Conservation (phyloP, 2,888 invertebrate species). For the Watsonalla binaria region DNA sequence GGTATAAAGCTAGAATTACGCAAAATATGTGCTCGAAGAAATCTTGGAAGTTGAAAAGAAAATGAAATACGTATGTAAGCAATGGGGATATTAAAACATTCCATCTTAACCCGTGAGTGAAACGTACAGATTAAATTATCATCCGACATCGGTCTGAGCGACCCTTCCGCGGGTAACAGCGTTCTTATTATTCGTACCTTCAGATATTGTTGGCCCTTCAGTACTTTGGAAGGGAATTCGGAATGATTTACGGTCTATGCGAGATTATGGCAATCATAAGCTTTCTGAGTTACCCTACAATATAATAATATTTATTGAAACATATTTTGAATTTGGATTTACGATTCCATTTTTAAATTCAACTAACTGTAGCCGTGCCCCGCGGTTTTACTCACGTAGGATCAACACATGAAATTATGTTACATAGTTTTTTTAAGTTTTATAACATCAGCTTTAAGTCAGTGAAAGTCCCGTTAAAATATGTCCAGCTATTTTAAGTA, state of each 20-base stretch:
- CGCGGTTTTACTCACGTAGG: no score
- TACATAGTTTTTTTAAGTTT: no score
- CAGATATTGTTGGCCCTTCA: constrained; percentile 19
- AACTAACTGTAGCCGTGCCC: no score
- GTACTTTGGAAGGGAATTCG: constrained; percentile 15
- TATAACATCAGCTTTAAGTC: no score
- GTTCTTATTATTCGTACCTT: constrained; percentile 21
- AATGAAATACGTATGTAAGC: neutral
- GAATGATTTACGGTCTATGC: neutral
- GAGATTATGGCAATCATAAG: neutral
- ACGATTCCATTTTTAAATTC: no score
- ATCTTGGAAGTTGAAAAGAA: neutral
- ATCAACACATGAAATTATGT: no score
- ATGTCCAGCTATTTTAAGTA: no score
- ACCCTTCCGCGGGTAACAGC: constrained; percentile 16
- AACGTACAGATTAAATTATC: constrained; percentile 40
- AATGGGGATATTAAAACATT: neutral
- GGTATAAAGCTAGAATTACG: neutral
- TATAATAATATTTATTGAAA: neutral
- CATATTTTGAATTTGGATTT: neutral
- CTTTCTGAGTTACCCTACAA: neutral
- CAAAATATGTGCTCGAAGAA: neutral
- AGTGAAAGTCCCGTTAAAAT: no score
- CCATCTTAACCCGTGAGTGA: constrained; percentile 20
- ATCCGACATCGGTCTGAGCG: constrained; percentile 16